These are phyloP conservation scores for Palythoa caribaeorum DNA, from an alignment of 92 coral and sea anemone genomes.

Conservation along the genomic window DNA sequence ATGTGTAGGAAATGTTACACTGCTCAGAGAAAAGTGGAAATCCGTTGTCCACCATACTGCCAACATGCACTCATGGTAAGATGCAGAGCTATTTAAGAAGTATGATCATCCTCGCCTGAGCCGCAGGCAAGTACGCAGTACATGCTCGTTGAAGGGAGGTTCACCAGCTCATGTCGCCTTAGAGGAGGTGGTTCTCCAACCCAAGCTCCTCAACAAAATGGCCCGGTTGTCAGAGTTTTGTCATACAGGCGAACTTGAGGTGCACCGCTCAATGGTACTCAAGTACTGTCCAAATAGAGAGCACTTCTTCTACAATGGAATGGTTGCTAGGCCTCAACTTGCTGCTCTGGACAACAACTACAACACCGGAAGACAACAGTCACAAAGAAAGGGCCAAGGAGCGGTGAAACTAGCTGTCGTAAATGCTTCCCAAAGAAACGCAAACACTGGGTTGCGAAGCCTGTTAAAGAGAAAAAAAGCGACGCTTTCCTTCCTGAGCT, in stretches of 20 bases:
- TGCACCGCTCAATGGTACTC: constrained; percentile 42
- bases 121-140: neutral
- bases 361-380: constrained; percentile 26
- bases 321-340: constrained; percentile 59
- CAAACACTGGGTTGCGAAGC: constrained; percentile 71
- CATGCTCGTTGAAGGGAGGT: constrained; percentile 32
- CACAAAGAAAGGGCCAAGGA: constrained; percentile 24
- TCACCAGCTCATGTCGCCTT: constrained; percentile 50
- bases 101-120: constrained; percentile 20
- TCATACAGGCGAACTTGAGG: constrained; percentile 47
- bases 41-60: neutral
- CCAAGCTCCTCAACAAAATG: constrained; percentile 19
- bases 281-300: constrained; percentile 54
- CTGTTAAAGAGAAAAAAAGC: constrained; percentile 57
- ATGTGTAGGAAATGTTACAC: constrained; percentile 4
- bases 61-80: constrained; percentile 1
- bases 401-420: constrained; percentile 42
- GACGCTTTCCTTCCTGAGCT: constrained; percentile 44
- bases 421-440: constrained; percentile 54
- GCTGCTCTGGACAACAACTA: constrained; percentile 60
- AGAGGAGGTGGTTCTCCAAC: constrained; percentile 43
- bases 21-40: constrained; percentile 8
- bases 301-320: constrained; percentile 55
- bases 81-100: constrained; percentile 6
- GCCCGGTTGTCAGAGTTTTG: constrained; percentile 37